Conservation (phyloP, 2,888 invertebrate species). For the Caenorhabditis plicata region DNA sequence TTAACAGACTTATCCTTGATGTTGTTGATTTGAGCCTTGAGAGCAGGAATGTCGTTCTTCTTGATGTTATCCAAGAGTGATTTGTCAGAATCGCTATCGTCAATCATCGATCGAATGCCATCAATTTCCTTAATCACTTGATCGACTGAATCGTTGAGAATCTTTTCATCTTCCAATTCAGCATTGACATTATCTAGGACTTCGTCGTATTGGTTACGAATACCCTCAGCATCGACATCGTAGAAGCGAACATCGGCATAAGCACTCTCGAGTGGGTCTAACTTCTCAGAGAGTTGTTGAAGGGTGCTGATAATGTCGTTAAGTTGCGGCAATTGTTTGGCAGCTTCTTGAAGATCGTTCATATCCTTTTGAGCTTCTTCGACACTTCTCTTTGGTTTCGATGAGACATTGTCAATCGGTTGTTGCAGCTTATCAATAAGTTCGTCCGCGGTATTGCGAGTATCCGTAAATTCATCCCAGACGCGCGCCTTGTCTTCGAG, state of each 20-base stretch:
- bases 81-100: constrained; percentile 16
- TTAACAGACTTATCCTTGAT: constrained; percentile 28
- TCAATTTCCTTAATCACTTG: constrained; percentile 39
- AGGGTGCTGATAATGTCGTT: constrained; percentile 20
- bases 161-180: constrained; percentile 39
- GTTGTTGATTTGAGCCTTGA: constrained; percentile 31
- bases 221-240: constrained; percentile 53
- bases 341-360: constrained; percentile 5
- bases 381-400: constrained; percentile 10
- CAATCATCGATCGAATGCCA: constrained; percentile 17
- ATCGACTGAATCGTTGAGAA: constrained; percentile 37
- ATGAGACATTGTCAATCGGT: constrained; percentile 19
- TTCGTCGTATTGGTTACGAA: constrained; percentile 45
- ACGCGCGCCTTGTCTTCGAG: constrained; percentile 25
- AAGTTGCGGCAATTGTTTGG: constrained; percentile 13
- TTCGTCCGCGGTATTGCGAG: constrained; percentile 35
- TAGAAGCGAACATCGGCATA: constrained; percentile 56
- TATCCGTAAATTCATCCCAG: constrained; percentile 38
- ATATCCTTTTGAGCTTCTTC: constrained; percentile 24
- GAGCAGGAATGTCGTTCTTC: constrained; percentile 28
- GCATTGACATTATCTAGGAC: constrained; percentile 31
- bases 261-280: constrained; percentile 48
- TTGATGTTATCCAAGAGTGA: constrained; percentile 17
- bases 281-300: constrained; percentile 38
- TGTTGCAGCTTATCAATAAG: constrained; percentile 26